Evolutionary conservation across 37 sponge, comb jelly and placozoan genomes (phyloP), one percentile per base, ranked within the genome.

Genomic region (Amphimedon queenslandica): DNA sequence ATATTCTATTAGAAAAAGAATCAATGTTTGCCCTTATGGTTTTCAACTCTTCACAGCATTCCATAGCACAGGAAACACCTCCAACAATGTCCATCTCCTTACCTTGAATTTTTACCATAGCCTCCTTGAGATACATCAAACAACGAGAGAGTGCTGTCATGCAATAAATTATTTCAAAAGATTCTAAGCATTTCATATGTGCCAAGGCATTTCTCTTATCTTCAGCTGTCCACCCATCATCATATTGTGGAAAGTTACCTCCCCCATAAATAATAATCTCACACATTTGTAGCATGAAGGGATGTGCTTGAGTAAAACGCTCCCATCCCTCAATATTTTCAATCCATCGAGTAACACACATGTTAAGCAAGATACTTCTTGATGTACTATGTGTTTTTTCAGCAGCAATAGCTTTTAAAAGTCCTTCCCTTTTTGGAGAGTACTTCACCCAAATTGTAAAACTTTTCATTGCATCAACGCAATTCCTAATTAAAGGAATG

Each of bases 241-340:
- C 23, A 30, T 51, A 72, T 74, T 78, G 41, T 63, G 23, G 35
- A 18, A 57, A 10, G 28, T 30, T 29, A 69, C 29, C 40, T 74
- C 74, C 81, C 80, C 87, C 81, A 76, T 70, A 80, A 28, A 86
- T 25, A 55, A 80, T 80, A 16, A 70, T 75, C 40, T 86, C 80
- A 63, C 65, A 75, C 77, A 86, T 80, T 28, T 65, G 13, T 64
- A 86, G 42, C 16, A 86, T 27, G 57, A 86, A 76, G 2, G 87
- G 80, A 55, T 80, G 80, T 4, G 40, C 27, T 40, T 63, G 70
- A 33, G 66, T 67, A 75, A 47, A 47, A 18, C 53, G 8, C 13
- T 47, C 53, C 53, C 53, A 47, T 18, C n/a, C n/a, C n/a, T n/a
- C n/a, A n/a, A n/a, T 43, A 77, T 72, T n/a, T n/a, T n/a, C n/a